Percentiles rank a stretch among this genome's conserved stretches.
Evolutionary conservation across 2,113 vertebrate genomes (phyloP).

Genomic region (Apaloderma vittatum): DNA sequence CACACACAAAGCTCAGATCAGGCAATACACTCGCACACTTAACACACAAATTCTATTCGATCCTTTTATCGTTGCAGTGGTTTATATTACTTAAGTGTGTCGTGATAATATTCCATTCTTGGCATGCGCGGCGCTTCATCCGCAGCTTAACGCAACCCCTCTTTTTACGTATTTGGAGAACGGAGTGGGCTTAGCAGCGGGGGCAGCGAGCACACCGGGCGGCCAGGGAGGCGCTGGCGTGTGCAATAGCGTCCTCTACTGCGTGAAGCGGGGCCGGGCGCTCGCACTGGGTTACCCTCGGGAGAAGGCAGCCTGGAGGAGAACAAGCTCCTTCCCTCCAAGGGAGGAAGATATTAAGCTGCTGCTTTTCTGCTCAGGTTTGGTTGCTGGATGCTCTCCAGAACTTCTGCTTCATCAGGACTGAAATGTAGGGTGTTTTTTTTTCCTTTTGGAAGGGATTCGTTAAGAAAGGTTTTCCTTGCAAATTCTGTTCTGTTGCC

Average conservation of each 20-base stretch:
- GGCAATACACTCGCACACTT: background rate
- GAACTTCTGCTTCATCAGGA: background rate
- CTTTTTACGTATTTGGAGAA: background rate
- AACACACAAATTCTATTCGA: background rate
- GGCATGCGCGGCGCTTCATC: background rate
- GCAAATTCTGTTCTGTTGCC: background rate
- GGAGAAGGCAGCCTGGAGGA: background rate
- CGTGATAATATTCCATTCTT: background rate
- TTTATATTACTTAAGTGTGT: background rate
- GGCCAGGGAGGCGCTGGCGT: background rate
- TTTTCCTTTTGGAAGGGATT: background rate
- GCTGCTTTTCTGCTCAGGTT: background rate
- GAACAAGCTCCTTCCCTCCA: background rate
- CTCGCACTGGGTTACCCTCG: background rate
- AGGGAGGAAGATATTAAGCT: background rate
- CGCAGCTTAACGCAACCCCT: background rate
- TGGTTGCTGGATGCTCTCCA: background rate
- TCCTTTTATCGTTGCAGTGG: background rate
- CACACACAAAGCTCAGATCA: background rate
- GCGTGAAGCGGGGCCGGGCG: background rate
- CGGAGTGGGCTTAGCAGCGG: background rate
- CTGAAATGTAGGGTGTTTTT: background rate
- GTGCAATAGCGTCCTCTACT: constrained; percentile 6
- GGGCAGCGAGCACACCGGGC: too few relatives aligned
- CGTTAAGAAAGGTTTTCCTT: background rate